Evolutionary conservation across 2,797 vertebrate genomes (phyloP), one percentile per base, ranked within the genome.

Genomic region (Arnoldichthys spilopterus): DNA sequence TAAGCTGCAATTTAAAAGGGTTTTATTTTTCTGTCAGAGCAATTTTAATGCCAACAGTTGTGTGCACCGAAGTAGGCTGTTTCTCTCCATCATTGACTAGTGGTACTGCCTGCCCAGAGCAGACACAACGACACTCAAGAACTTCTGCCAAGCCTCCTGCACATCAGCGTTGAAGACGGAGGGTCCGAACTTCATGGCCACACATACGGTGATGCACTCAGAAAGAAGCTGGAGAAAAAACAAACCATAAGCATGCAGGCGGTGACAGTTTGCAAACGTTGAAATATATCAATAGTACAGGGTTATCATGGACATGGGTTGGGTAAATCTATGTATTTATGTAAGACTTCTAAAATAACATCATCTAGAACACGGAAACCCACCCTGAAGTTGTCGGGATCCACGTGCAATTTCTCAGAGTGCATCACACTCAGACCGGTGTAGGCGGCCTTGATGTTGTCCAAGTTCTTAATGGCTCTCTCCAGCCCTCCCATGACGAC

Each of bases 131-230:
- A 90, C 86, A 0, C 67, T 1, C 0, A 78, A 34, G 64, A 80
- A 89, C 85, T 95, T 94, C 89, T 94, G 92, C 90, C 90, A 94
- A 22, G 91, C 83, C 37, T 90, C 91, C 71, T 95, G 93, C 61
- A 86, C 77, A 0, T 91, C 75, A 0, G 94, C 54, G 18, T 18
- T 85, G 88, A 94, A 94, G 0, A 85, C 90, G 70, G 84, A 18
- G 4, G 76, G 83, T 62, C 72, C 13, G 0, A 92, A 90, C 64
- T 90, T 87, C 47, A 54, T 22, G 0, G 90, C 94, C 85, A 93
- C 64, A 59, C 85, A 74, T 1, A 92, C 77, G 66, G 86, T 58
- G 61, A 94, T 83, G 83, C 88, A 78, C 54, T 92, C 85, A 70
- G 84, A 87, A 80, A 94, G 87, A 47, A 91, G 88, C 92, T 0